Conservation (phyloP, 2,888 invertebrate species). For the Sminthurides aquaticus region DNA sequence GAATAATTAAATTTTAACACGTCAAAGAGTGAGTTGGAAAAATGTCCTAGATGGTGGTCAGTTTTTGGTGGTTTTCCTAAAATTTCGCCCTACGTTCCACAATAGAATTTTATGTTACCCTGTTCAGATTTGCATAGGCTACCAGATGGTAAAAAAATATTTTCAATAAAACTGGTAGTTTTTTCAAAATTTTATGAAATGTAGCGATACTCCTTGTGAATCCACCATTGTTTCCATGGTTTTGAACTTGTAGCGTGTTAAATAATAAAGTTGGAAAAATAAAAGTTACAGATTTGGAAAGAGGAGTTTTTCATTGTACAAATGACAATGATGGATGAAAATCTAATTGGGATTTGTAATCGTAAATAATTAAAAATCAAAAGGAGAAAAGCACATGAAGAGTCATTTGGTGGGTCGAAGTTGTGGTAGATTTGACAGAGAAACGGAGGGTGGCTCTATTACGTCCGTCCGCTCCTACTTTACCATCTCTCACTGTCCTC, state of each 20-base stretch:
- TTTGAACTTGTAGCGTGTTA: not conserved
- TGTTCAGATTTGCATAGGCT: not conserved
- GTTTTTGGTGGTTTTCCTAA: conserved; percentile 7
- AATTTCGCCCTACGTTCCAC: not conserved
- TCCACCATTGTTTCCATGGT: not conserved
- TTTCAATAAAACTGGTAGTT: not conserved
- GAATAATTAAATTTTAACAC: conserved; percentile 1
- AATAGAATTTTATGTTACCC: not conserved
- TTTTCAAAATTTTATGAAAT: not conserved
- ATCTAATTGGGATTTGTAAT: conserved; percentile 2
- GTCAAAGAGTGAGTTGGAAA: not conserved
- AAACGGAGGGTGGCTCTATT: conserved; percentile 15
- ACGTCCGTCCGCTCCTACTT: conserved; percentile 23
- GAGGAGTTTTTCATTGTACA: conserved; percentile 3
- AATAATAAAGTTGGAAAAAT: conserved; percentile 6
- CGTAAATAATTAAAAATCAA: not conserved
- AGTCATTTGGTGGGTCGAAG: conserved; percentile 15
- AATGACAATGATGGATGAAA: not conserved
- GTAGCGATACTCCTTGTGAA: not conserved
- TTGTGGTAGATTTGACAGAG: conserved; percentile 17
- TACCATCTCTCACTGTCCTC: conserved; percentile 1
- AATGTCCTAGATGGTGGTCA: conserved; percentile 7
- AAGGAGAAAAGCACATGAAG: conserved; percentile 10
- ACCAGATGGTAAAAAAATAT: not conserved
- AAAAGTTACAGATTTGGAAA: conserved; percentile 1